These are phyloP conservation scores for Helicoverpa zea DNA, from an alignment of 1,140 invertebrate species.

Conservation along the genomic window DNA sequence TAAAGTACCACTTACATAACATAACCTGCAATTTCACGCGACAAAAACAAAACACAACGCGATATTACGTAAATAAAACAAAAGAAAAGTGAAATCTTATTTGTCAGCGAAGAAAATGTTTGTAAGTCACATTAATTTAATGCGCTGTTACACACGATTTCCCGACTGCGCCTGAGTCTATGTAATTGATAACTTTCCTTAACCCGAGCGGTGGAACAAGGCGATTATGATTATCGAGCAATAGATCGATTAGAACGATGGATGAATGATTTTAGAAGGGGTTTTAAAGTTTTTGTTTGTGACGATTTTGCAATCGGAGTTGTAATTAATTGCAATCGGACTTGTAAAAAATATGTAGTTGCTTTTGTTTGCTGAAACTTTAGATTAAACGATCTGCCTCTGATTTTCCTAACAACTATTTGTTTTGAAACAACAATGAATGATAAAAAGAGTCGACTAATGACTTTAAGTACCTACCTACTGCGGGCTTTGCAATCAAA, in stretches of 20 bases:
- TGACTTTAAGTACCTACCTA: too few relatives aligned
- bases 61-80: constrained; percentile 19
- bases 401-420: too few relatives aligned
- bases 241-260: not conserved
- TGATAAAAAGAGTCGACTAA: too few relatives aligned
- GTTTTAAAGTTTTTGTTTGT: too few relatives aligned
- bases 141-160: constrained; percentile 58
- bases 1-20: not conserved
- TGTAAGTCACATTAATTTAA: constrained; percentile 55
- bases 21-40: not conserved
- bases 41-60: not conserved
- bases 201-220: constrained; percentile 6
- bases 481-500: too few relatives aligned
- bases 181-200: constrained; percentile 62
- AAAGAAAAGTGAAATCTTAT: constrained; percentile 43
- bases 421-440: too few relatives aligned
- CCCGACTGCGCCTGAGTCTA: constrained; percentile 31
- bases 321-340: too few relatives aligned
- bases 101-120: constrained; percentile 45
- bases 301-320: too few relatives aligned
- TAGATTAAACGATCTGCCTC: too few relatives aligned
- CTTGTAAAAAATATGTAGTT: too few relatives aligned
- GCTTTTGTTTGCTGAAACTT: too few relatives aligned
- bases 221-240: constrained; percentile 15
- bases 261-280: not conserved